Base-by-base conservation (phyloP, 1,140 invertebrate species). In the Drosophila subobscura region DNA sequence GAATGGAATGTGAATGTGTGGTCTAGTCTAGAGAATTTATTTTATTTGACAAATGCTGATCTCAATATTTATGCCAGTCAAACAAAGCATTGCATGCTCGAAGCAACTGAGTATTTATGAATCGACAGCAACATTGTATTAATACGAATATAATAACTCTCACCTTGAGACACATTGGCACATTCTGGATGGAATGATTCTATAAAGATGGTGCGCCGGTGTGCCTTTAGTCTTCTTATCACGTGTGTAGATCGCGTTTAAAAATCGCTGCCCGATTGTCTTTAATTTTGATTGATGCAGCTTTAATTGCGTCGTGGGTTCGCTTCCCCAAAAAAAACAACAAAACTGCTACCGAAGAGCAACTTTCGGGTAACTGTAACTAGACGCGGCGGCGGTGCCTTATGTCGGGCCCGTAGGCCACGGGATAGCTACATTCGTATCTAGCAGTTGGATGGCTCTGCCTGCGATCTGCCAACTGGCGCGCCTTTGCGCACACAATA, bases 231-330 rank as follows among this genome's bases (percentile, higher is more conserved):
- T 44, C 47, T 50, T 81, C 37, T 42, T 47, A 42, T 73, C 44
- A 54, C 52, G 63, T 80, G 41, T 37, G 50, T 51, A 37, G 51
- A 41, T 41, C 27, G 27, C 45, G 55, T 52, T 66, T 77, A 45
- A 56, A 23, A 64, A 65, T 61, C 55, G 53, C 42, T 49, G 77
- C 64, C 59, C 56, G 72, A 75, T 79, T 74, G 40, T 8, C 59
- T 57, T 68, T 84, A 72, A 81, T 75, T 86, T 86, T 86, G 81
- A 85, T 85, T 85, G 74, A 85, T 85, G 81, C 61, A 23, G 50
- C 72, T 76, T 76, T 76, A 76, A 76, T 75, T 50, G 50, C 54
- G 54, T 49, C 54, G 54, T 49, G 52, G 46, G 53, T 42, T 54
- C 37, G 8, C 16, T 12, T 37, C 10, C 10, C 33, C 29, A 33